phyloP scores from a whole-genome alignment of 2,113 vertebrate genomes.

The Lota lota region DNA sequence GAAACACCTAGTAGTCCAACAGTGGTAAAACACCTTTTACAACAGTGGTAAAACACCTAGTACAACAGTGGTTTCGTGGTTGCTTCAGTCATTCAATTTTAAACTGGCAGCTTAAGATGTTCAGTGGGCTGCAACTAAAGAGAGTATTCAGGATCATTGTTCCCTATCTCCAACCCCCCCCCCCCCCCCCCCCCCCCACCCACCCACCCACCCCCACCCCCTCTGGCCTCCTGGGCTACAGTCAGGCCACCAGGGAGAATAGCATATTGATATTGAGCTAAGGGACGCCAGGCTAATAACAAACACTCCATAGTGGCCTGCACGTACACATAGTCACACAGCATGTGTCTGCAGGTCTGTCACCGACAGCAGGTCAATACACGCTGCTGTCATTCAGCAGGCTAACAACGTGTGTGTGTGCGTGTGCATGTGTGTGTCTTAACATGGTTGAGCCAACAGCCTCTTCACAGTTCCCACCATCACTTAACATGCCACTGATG shows the following conservation, averaged over 20 bases:
- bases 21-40: too few species aligned
- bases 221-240: slow-evolving; percentile 18
- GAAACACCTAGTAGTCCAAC: too few species aligned
- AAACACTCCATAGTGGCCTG: slow-evolving; percentile 31
- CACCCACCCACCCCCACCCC: neutral
- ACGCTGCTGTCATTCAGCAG: slow-evolving; percentile 45
- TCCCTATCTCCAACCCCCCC: neutral
- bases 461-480: slow-evolving; percentile 31
- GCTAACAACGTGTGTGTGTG: slow-evolving; percentile 9
- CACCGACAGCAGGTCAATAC: slow-evolving; percentile 34
- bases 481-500: slow-evolving; percentile 52
- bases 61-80: too few species aligned
- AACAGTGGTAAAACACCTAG: too few species aligned
- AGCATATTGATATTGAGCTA: slow-evolving; percentile 38
- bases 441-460: slow-evolving; percentile 31
- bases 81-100: too few species aligned
- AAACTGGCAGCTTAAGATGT: too few species aligned
- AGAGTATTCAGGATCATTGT: neutral
- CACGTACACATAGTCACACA: slow-evolving; percentile 20
- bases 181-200: slow-evolving; percentile 1
- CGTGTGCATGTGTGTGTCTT: slow-evolving; percentile 5
- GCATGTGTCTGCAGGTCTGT: slow-evolving; percentile 27
- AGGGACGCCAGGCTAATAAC: slow-evolving; percentile 29
- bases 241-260: slow-evolving; percentile 15
- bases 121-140: too few species aligned